phyloP scores from a whole-genome alignment of 2,797 vertebrate species.

The Zalophus californianus region DNA sequence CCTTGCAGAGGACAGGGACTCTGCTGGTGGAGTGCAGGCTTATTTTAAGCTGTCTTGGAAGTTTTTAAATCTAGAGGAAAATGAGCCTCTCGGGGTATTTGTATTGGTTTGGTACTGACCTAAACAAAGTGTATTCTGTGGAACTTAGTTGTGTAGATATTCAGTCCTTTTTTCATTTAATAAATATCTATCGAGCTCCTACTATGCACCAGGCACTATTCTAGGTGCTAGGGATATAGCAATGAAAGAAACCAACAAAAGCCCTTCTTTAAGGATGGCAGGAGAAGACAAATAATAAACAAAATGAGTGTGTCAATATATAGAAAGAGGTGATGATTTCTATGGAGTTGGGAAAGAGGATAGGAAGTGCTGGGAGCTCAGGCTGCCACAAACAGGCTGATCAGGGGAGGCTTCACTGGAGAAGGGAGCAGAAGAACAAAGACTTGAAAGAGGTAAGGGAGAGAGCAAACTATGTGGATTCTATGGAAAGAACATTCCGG shows the following conservation, averaged over 20 bases:
- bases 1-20: background rate
- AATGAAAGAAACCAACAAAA: background rate
- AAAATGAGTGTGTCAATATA: background rate
- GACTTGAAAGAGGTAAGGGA: background rate
- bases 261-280: background rate
- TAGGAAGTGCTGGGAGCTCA: background rate
- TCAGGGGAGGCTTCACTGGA: background rate
- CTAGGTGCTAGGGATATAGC: background rate
- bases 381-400: background rate
- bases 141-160: background rate
- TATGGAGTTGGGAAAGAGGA: background rate
- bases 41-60: background rate
- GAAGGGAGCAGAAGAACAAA: background rate
- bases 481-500: background rate
- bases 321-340: background rate
- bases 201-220: background rate
- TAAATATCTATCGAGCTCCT: background rate
- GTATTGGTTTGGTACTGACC: background rate
- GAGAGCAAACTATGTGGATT: background rate
- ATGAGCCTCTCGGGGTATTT: background rate
- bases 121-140: background rate
- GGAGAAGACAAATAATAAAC: background rate
- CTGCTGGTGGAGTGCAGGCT: background rate
- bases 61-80: slow-evolving; percentile 17
- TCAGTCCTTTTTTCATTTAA: background rate